Percentiles rank a stretch among this genome's conserved stretches.
Conservation (phyloP, 1,140 invertebrate genomes). For the Papilio aristodemus region DNA sequence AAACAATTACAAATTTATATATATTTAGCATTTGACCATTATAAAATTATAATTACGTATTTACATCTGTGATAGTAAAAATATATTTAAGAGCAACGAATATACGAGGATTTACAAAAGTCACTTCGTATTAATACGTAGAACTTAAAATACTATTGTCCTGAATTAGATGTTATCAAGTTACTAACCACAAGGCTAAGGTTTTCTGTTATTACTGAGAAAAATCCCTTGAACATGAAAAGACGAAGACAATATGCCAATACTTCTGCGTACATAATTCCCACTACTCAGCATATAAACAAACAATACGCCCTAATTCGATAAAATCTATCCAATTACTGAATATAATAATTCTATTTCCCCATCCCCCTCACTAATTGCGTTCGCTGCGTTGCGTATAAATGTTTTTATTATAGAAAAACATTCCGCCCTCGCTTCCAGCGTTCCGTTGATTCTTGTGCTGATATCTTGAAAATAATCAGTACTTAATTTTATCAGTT, state of each 20-base stretch:
- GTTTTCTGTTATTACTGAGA: no score
- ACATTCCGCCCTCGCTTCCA: conserved; percentile 34
- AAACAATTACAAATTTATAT: no score
- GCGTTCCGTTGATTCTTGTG: conserved; percentile 26
- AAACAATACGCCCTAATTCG: conserved; percentile 45
- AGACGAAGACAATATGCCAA: conserved; percentile 25
- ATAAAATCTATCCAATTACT: conserved; percentile 59
- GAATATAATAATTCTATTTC: conserved; percentile 54
- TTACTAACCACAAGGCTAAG: no score
- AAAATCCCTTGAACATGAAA: no score
- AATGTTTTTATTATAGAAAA: conserved; percentile 46
- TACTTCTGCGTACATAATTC: conserved; percentile 27
- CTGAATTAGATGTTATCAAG: no score
- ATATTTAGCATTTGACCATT: no score
- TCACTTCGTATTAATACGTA: no score
- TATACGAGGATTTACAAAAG: no score
- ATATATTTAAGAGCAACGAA: no score
- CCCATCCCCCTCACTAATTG: conserved; percentile 35
- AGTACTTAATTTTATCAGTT: not conserved
- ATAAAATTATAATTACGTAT: no score
- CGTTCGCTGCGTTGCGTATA: conserved; percentile 32
- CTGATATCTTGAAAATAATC: conserved; percentile 11
- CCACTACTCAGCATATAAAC: conserved; percentile 24
- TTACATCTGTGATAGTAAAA: no score
- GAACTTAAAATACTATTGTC: no score